phyloP scores from a whole-genome alignment of 2,888 invertebrate genomes.

The Drosophila algonquin region DNA sequence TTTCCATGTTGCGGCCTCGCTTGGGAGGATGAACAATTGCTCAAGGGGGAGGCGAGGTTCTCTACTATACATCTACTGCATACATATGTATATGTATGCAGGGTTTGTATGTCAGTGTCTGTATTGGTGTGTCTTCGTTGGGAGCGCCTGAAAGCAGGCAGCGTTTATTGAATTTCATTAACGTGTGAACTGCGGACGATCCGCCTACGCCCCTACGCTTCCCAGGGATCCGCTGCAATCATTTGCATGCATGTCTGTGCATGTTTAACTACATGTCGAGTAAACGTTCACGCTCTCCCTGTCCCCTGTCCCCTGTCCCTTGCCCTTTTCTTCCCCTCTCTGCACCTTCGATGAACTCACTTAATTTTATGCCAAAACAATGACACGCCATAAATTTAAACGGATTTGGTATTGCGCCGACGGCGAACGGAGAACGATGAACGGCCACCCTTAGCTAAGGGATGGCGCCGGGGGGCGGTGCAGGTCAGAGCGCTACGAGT shows the following conservation, averaged over 20 bases:
- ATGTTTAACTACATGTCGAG: constrained; percentile 62
- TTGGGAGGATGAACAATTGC: constrained; percentile 33
- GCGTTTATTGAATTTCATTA: constrained; percentile 70
- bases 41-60: background rate
- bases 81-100: background rate
- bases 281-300: background rate
- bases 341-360: constrained; percentile 60
- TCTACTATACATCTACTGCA: no score
- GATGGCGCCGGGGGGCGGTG: background rate
- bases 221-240: constrained; percentile 49
- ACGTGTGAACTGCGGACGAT: constrained; percentile 35
- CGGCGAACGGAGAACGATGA: constrained; percentile 37
- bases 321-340: background rate
- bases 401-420: constrained; percentile 74
- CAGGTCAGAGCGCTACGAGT: constrained; percentile 2
- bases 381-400: constrained; percentile 79
- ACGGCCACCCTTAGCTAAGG: constrained; percentile 18
- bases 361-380: constrained; percentile 80
- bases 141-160: constrained; percentile 54
- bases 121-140: constrained; percentile 37
- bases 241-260: constrained; percentile 76
- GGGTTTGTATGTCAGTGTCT: background rate
- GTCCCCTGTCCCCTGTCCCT: background rate
- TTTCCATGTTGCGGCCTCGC: constrained; percentile 57
- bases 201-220: background rate